These are phyloP conservation scores for Dicyrtomina minuta DNA, from an alignment of 2,888 invertebrate genomes.

Conservation along the genomic window DNA sequence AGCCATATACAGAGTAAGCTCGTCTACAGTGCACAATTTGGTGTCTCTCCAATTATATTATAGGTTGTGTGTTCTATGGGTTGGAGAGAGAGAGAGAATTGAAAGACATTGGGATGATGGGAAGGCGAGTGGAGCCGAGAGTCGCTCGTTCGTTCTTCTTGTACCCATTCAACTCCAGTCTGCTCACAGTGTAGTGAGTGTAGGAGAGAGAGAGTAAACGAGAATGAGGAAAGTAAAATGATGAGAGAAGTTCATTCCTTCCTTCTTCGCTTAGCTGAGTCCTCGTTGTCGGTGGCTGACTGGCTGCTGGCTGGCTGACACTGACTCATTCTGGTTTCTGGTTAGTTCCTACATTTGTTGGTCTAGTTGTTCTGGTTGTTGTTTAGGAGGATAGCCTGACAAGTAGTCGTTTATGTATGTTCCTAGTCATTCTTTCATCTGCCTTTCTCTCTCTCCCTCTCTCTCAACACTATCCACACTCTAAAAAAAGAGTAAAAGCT, in stretches of 20 bases:
- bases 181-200: not conserved
- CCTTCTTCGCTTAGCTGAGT: too few species aligned
- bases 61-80: too few species aligned
- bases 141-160: too few species aligned
- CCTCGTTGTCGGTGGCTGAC: too few species aligned
- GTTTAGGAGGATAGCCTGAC: conserved; percentile 11
- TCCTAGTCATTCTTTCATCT: not conserved
- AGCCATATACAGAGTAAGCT: too few species aligned
- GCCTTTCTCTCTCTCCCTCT: not conserved
- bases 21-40: too few species aligned
- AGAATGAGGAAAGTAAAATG: conserved; percentile 4
- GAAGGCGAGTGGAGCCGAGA: not conserved
- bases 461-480: not conserved
- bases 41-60: too few species aligned
- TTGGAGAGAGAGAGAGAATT: not conserved
- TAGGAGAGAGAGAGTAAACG: conserved; percentile 17
- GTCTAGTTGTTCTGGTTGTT: not conserved
- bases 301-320: too few species aligned
- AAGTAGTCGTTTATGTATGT: conserved; percentile 3
- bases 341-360: too few species aligned
- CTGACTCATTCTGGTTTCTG: conserved; percentile 6
- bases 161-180: not conserved
- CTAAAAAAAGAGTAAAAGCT: too few species aligned
- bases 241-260: conserved; percentile 1
- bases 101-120: not conserved